Conservation (phyloP, 2,797 vertebrate genomes). For the Halcyon smyrnensis region DNA sequence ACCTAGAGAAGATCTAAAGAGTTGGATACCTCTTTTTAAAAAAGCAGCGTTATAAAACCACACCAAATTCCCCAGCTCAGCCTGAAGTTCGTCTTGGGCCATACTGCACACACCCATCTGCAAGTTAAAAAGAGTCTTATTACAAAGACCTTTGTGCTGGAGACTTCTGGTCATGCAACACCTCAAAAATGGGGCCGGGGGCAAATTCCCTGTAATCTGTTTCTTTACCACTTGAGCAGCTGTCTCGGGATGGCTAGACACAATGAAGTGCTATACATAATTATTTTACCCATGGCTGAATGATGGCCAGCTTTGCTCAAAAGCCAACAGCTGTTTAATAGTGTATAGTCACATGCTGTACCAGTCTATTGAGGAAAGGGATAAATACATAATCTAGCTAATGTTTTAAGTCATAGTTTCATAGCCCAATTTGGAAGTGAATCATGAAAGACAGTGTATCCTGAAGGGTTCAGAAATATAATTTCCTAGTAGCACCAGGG, state of each 20-base stretch:
- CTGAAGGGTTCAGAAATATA: background rate
- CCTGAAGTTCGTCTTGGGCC: background rate
- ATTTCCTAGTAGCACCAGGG: background rate
- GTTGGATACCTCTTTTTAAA: conserved; percentile 5
- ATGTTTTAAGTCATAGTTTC: background rate
- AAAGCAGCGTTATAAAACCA: background rate
- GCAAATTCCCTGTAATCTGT: conserved; percentile 17
- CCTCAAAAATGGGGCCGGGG: background rate
- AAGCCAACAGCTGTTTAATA: conserved; percentile 49
- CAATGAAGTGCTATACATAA: conserved; percentile 2
- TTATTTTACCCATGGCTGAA: conserved; percentile 35
- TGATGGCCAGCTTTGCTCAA: background rate
- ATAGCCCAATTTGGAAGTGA: background rate
- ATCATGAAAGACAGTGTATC: background rate
- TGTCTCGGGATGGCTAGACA: background rate
- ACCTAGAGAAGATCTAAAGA: background rate
- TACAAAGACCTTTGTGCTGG: background rate
- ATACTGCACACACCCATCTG: background rate
- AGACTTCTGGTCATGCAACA: background rate
- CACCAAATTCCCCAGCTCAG: background rate
- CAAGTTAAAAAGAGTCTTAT: background rate
- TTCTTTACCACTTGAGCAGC: background rate
- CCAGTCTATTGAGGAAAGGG: background rate
- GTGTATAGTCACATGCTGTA: background rate
- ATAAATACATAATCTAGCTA: background rate